Evolutionary conservation across 2,797 vertebrate genomes (phyloP), one percentile per base, ranked within the genome.

Genomic region (Sarcoramphus papa): DNA sequence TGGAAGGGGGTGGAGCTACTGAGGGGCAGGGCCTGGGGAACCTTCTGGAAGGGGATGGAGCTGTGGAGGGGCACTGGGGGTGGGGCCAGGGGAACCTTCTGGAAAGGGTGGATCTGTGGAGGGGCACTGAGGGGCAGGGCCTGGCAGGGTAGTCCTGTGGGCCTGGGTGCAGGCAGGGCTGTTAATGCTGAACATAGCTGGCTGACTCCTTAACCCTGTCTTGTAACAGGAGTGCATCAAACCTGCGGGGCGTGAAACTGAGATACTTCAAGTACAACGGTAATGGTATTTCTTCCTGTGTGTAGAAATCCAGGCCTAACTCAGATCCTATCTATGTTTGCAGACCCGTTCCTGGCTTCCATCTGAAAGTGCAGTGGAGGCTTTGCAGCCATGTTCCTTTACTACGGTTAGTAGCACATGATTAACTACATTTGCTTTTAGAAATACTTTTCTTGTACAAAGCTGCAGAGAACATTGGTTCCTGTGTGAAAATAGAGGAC

Each of bases 241-340:
- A 5, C 12, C 43, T 1, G 7, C 0, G 14, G 24, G 28, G 27
- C 33, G 4, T 0, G 12, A 7, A 17, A 4, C 23, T 22, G 6
- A 3, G 9, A 7, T 6, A 1, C 10, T 7, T 24, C 2, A 14
- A 28, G 50, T 9, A 3, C 45, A 16, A 2, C 40, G 0, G 4
- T 2, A 4, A 2, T 2, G 16, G 25, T 6, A 4, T 48, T 75
- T 24, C 9, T 16, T 23, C 3, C 19, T 15, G 7, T 1, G 19
- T 9, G 51, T 21, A 7, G n/a, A n/a, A 15, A 30, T 11, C 4
- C 2, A 14, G 74, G 24, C n/a, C 33, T 27, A 5, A 21, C 50
- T n/a, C 3, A 0, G 25, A 3, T 6, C 11, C 50, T 3, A 1
- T 22, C 37, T 3, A 0, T 3, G 4, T 2, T 7, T 24, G 30